Base-by-base conservation (phyloP, 2,797 vertebrate species). In the Petrocephalus sullivani region DNA sequence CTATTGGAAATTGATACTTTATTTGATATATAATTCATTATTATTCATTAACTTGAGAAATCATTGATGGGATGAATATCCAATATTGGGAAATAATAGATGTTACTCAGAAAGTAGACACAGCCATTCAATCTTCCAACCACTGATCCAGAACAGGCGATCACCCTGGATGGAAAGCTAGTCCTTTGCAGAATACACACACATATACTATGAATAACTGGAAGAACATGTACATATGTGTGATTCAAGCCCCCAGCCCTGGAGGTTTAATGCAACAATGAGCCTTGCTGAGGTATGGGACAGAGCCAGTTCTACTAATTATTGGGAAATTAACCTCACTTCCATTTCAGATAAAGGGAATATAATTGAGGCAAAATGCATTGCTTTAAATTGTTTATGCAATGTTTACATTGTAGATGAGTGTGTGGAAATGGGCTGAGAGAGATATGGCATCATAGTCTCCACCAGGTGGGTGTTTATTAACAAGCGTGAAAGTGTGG, bases 381-480 rank as follows among this genome's bases (percentile, higher is more conserved):
- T 61, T 4, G 14, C 60, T 53, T 21, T 53, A 53, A 82, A 58
- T 85, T 53, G 54, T 85, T 57, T 58, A 14, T 85, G 53, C 16
- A 85, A 14, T 85, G 23, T 85, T 85, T 85, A 85, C 83, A 57
- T 58, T 58, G 83, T 21, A 85, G 83, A 37, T 85, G 56, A 58
- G 56, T 23, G 19, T 37, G 56, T 85, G 84, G 28, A 16, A 58
- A 85, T 83, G n/a, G 23, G 53, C 83, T n/a, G 54, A n/a, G 33
- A 37, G 16, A 4, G 56, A 85, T 58, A 37, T 9, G 3, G n/a
- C 81, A 46, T 51, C 81, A 53, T 82, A 83, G 49, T 23, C 21
- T 23, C 81, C n/a, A 46, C 49, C 49, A 83, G 49, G 41, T 83
- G 81, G 81, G 49, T n/a, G 53, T 83, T 83, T 21, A 83, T 83